Base-by-base conservation (phyloP, 2,888 invertebrate genomes). In the Drosophila kambysellisi region DNA sequence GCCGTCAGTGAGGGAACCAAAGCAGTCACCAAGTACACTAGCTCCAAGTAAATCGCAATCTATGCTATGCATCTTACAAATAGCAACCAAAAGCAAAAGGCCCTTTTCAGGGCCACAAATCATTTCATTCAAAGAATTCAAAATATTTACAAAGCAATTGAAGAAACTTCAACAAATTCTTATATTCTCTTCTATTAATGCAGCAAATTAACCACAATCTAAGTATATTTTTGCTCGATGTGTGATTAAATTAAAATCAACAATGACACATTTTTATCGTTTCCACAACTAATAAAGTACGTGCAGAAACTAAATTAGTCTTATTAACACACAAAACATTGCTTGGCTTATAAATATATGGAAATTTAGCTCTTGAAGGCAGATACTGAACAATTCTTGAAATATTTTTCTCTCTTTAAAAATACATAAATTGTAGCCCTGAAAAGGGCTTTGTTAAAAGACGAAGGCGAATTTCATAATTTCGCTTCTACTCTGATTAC, bases 1-100 rank as follows among this genome's bases (percentile, higher is more conserved):
- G 79, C 81, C 30, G 80, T 76, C 48, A 80, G 81, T 71, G 70
- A 76, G 59, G 81, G 76, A 70, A 79, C 80, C 53, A 79, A 80
- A 50, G 79, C 80, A 57, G 80, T 80, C 46, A 80, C 80, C 62
- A 80, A 80, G 63, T 81, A 81, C 65, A 82, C 82, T 35, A 81
- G 81, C 70, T 76, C 76, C 17, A 81, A 81, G 62, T 79, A 81
- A 81, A 69, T 77, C 29, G 20, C 9, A 35, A 15, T 25, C 25
- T 25, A 25, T 25, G 25, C 25, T 25, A 25, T 25, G 25, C 2
- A 25, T 25, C 25, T 25, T 25, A 25, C 25, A 25, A 25, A 25
- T 25, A 25, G 25, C 25, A 25, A 25, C 25, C 25, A 25, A 25
- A 25, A 25, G n/a, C 25, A 68, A 73, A 63, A 72, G 68, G 78